Evolutionary conservation across 1,140 invertebrate species (phyloP).

Genomic region (Maniola jurtina): DNA sequence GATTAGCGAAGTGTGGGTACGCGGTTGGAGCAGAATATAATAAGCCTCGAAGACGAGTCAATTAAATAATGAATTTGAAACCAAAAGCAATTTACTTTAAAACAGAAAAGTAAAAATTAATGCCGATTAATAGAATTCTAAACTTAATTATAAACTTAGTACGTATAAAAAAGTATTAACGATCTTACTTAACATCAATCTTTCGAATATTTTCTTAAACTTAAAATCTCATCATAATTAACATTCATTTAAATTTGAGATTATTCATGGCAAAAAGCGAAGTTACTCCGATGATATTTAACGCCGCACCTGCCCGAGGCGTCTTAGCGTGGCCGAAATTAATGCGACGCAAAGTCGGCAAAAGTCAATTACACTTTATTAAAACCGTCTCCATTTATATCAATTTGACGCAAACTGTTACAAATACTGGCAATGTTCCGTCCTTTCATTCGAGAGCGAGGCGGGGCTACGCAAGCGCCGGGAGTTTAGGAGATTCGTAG

Average conservation of each 20-base stretch:
- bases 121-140: conserved; percentile 21
- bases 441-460: conserved; percentile 72
- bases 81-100: conserved; percentile 4
- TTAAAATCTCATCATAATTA: conserved; percentile 74
- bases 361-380: conserved; percentile 79
- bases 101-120: conserved; percentile 16
- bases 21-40: too few species aligned
- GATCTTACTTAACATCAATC: conserved; percentile 49
- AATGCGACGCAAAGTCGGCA: conserved; percentile 77
- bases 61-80: conserved; percentile 9
- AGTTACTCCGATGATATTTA: conserved; percentile 70
- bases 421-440: conserved; percentile 78
- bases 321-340: conserved; percentile 76
- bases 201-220: conserved; percentile 51
- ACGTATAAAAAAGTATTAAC: conserved; percentile 20
- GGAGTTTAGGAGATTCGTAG: conserved; percentile 54
- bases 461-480: conserved; percentile 75
- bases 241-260: conserved; percentile 75
- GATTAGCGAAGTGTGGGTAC: too few species aligned
- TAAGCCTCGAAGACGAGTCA: not conserved
- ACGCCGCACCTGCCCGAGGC: conserved; percentile 73
- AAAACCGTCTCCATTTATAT: conserved; percentile 79
- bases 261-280: conserved; percentile 70
- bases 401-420: conserved; percentile 79
- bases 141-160: conserved; percentile 20